A percentile compares a stretch with the other conserved stretches of the same genome.
phyloP scores from a whole-genome alignment of 2,888 invertebrate species.

The Bombylius major region DNA sequence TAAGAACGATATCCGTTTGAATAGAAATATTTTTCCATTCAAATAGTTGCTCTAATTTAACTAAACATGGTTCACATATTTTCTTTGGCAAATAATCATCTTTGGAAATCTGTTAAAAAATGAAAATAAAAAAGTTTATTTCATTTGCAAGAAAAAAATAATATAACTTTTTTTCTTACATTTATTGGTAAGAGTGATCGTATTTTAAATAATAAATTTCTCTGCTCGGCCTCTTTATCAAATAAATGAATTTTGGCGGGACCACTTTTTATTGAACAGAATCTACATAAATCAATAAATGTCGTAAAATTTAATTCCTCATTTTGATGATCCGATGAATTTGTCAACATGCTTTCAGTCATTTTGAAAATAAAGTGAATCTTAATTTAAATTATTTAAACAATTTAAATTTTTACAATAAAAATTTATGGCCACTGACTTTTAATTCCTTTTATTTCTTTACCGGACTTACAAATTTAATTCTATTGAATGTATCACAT shows the following conservation, averaged over 20 bases:
- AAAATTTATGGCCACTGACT: too few relatives aligned
- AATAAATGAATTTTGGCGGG: conserved; percentile 56
- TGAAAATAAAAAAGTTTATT: neutral
- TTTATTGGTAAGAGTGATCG: conserved; percentile 54
- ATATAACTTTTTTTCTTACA: conserved; percentile 39
- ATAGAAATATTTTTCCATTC: conserved; percentile 55
- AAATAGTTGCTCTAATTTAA: conserved; percentile 52
- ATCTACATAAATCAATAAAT: conserved; percentile 56
- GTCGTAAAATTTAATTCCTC: conserved; percentile 52
- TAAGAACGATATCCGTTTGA: conserved; percentile 50
- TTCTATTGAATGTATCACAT: too few relatives aligned
- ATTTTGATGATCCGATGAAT: conserved; percentile 21
- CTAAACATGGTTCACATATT: conserved; percentile 55
- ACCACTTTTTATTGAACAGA: conserved; percentile 56
- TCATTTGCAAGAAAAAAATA: neutral
- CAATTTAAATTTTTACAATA: too few relatives aligned
- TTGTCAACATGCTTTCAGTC: conserved; percentile 26
- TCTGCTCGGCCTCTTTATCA: conserved; percentile 58
- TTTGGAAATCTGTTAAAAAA: conserved; percentile 47
- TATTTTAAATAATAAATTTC: conserved; percentile 56
- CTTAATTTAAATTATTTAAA: too few relatives aligned
- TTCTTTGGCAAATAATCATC: conserved; percentile 60
- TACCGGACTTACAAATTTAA: too few relatives aligned
- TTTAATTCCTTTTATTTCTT: too few relatives aligned
- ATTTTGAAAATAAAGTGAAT: conserved; percentile 5